Evolutionary conservation across 2,797 vertebrate genomes (phyloP).

Genomic region (Ceyx erithaca): DNA sequence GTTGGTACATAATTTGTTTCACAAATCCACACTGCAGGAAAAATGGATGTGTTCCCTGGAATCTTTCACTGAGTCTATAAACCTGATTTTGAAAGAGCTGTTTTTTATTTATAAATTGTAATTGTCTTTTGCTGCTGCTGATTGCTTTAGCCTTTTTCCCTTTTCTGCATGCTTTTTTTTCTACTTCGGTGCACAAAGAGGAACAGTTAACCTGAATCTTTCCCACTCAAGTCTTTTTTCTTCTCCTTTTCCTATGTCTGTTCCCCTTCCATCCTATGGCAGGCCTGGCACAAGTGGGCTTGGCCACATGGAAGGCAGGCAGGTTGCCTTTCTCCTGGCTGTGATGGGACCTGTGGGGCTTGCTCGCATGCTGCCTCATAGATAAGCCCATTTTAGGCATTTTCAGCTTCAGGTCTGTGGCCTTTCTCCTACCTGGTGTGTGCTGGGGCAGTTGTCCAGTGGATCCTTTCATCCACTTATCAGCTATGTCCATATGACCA

Average conservation of each 20-base stretch:
- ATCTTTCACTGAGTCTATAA: not conserved
- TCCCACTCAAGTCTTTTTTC: not conserved
- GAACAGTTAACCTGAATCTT: not conserved
- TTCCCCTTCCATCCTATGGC: not conserved
- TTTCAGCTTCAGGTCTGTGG: not conserved
- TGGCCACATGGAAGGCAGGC: not conserved
- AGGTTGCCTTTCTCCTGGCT: not conserved
- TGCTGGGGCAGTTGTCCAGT: not conserved
- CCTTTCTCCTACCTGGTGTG: not conserved
- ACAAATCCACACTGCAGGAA: not conserved
- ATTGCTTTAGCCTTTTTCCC: not conserved
- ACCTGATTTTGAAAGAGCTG: not conserved
- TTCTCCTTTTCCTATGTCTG: not conserved
- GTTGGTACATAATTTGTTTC: not conserved
- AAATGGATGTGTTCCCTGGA: not conserved
- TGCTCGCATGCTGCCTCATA: not conserved
- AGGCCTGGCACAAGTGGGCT: not conserved
- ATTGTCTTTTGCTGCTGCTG: not conserved
- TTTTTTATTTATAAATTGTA: not conserved
- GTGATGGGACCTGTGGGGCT: not conserved
- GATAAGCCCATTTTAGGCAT: not conserved
- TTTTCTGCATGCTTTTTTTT: not conserved
- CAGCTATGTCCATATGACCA: accelerated
- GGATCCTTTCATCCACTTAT: not conserved
- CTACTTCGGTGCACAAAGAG: not conserved